Conservation (phyloP, 2,113 vertebrate species). For the Sigmodon hispidus region DNA sequence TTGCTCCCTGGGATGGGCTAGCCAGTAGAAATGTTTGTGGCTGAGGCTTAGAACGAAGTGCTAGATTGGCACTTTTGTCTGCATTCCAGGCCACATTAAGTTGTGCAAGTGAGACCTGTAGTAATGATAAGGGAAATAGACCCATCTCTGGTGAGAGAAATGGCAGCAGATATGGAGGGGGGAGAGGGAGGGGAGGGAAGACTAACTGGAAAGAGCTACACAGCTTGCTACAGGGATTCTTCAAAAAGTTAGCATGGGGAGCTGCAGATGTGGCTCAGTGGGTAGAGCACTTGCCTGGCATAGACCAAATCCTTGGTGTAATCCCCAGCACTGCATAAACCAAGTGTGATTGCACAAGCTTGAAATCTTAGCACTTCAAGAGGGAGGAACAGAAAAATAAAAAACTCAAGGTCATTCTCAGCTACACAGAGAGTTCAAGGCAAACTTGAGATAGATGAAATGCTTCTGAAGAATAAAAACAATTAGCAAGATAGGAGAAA, state of each 20-base stretch:
- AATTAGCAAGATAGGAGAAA: neutral
- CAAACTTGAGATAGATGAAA: no score
- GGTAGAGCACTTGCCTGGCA: neutral
- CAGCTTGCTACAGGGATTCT: neutral
- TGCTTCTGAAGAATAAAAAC: neutral
- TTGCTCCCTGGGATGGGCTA: neutral
- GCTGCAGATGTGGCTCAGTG: neutral
- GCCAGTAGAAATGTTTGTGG: neutral
- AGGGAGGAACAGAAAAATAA: neutral
- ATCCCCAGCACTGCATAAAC: neutral
- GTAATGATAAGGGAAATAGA: neutral
- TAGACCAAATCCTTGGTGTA: neutral
- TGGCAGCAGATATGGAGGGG: neutral
- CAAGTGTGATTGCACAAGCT: neutral
- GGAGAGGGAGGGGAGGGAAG: neutral
- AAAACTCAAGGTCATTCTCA: neutral
- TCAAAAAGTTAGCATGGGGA: neutral
- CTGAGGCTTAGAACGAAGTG: neutral
- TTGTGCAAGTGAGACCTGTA: neutral
- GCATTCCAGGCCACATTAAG: neutral
- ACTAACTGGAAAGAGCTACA: neutral
- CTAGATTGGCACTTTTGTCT: neutral
- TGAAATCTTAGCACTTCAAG: neutral
- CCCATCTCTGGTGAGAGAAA: neutral
- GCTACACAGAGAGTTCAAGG: neutral